A percentile compares a stretch with the other conserved stretches of the same genome.
These are phyloP conservation scores for Pogonocichla stellata DNA, from an alignment of 2,113 vertebrate species.

Conservation along the genomic window DNA sequence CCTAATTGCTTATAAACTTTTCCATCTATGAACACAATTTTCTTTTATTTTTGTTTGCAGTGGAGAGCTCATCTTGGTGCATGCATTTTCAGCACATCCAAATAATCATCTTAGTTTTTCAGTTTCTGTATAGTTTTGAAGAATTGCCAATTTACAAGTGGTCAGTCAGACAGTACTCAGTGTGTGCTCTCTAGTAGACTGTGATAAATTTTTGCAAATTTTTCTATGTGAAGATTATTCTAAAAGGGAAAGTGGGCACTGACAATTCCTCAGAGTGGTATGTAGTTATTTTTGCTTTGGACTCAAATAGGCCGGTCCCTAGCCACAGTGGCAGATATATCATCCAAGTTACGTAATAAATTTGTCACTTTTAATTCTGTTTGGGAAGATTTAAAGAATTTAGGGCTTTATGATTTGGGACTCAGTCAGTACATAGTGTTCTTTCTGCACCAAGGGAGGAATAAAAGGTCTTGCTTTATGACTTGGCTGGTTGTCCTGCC, in stretches of 20 bases:
- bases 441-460: constrained; percentile 12
- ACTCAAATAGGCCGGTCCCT: background rate
- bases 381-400: constrained; percentile 40
- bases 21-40: background rate
- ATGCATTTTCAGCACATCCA: background rate
- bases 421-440: constrained; percentile 6
- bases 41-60: background rate
- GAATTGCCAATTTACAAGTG: background rate
- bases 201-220: background rate
- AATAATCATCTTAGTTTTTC: background rate
- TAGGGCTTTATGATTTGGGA: constrained; percentile 13
- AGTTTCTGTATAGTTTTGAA: background rate
- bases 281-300: constrained; percentile 18
- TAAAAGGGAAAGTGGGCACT: background rate
- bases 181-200: background rate
- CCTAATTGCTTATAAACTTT: background rate
- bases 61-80: background rate
- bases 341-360: background rate
- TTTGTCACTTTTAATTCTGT: constrained; percentile 41
- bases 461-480: constrained; percentile 25
- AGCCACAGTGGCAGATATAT: background rate
- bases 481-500: background rate
- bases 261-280: background rate
- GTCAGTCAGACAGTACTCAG: background rate
- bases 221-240: background rate